phyloP scores from a whole-genome alignment of 2,797 vertebrate species.

The Chelidonichthys spinosus region DNA sequence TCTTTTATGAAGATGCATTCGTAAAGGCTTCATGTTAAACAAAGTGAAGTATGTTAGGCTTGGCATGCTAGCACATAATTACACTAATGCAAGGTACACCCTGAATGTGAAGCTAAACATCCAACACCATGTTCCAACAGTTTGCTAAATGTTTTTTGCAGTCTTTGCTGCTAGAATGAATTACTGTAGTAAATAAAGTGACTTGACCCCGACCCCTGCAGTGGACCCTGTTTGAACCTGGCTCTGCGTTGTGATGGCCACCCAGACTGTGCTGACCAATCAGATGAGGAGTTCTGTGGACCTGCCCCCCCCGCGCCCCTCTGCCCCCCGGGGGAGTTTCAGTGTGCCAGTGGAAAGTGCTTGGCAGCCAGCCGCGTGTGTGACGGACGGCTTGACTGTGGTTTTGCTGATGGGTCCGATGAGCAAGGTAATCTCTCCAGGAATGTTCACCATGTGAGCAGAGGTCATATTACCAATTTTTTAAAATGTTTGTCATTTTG shows the following conservation, averaged over 20 bases:
- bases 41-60: background rate
- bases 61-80: background rate
- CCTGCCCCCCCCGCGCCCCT: constrained; percentile 61
- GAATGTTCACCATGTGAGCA: background rate
- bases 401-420: constrained; percentile 86
- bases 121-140: background rate
- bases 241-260: constrained; percentile 87
- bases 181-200: constrained; percentile 30
- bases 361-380: constrained; percentile 74
- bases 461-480: too few species aligned
- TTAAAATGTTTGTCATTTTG: too few species aligned
- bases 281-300: constrained; percentile 88
- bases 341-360: constrained; percentile 85
- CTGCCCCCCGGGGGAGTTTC: constrained; percentile 83
- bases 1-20: background rate
- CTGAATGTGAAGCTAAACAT: too few species aligned
- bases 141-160: background rate
- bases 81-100: too few species aligned
- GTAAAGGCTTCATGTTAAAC: background rate
- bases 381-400: constrained; percentile 84
- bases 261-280: constrained; percentile 88
- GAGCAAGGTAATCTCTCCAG: constrained; percentile 76
- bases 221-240: constrained; percentile 86
- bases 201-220: constrained; percentile 46
- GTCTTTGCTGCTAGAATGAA: background rate